These are phyloP conservation scores for Romanogobio albipinnatus DNA, from an alignment of 2,113 vertebrate species.

Conservation along the genomic window DNA sequence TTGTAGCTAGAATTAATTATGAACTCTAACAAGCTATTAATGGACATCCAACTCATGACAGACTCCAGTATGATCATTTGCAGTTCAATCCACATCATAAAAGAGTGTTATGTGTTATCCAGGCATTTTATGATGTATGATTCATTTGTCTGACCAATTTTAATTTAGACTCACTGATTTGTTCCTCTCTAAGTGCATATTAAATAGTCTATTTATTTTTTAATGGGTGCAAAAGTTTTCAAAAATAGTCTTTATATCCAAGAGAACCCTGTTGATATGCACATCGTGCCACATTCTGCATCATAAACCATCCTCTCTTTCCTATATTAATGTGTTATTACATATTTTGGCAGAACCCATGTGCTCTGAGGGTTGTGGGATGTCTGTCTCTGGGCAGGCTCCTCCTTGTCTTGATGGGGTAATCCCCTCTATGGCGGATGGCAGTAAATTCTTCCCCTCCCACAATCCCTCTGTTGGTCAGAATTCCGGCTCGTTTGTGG, in stretches of 20 bases:
- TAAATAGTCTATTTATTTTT: neutral
- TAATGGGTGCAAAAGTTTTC: neutral
- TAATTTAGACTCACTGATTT: neutral
- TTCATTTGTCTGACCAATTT: neutral
- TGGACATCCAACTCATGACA: neutral
- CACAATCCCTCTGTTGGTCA: conserved; percentile 66
- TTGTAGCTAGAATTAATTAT: conserved; percentile 18
- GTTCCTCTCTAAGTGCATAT: neutral
- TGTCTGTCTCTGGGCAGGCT: conserved; percentile 31
- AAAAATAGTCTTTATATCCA: conserved; percentile 13
- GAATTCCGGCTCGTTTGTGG: conserved; percentile 58
- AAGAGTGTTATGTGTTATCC: neutral
- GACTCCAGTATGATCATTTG: neutral
- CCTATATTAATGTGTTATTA: conserved; percentile 36
- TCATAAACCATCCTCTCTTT: conserved; percentile 23
- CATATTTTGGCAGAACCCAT: conserved; percentile 24
- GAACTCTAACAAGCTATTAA: conserved; percentile 1
- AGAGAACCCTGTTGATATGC: neutral
- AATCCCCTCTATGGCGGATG: conserved; percentile 44
- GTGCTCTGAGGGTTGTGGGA: conserved; percentile 35
- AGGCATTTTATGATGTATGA: neutral
- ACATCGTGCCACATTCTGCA: conserved; percentile 2
- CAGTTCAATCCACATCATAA: neutral
- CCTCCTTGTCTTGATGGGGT: conserved; percentile 34
- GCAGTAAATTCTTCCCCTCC: conserved; percentile 56